Conservation (phyloP, 2,888 invertebrate species). For the Lycaena phlaeas region DNA sequence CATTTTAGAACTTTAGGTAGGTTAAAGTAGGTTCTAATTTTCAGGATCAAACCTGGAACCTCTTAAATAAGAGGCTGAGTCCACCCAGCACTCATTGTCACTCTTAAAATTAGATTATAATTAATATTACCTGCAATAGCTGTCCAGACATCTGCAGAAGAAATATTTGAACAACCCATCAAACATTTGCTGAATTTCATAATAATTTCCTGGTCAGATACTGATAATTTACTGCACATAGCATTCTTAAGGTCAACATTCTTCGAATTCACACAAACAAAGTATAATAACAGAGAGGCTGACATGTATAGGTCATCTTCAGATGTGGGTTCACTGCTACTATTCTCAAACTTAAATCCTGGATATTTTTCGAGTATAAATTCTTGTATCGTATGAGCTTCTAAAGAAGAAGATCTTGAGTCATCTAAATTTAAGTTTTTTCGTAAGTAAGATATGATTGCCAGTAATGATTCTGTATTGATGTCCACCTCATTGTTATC, state of each 20-base stretch:
- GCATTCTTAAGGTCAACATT: slow-evolving; percentile 66
- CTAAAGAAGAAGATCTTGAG: slow-evolving; percentile 51
- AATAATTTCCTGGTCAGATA: slow-evolving; percentile 68
- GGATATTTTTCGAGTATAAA: slow-evolving; percentile 65
- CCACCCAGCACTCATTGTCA: no score
- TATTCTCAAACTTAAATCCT: slow-evolving; percentile 53
- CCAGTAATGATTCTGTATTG: slow-evolving; percentile 38
- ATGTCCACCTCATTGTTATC: slow-evolving; percentile 30
- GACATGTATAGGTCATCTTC: slow-evolving; percentile 50
- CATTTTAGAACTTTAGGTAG: no score
- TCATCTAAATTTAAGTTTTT: slow-evolving; percentile 53
- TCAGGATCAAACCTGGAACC: no score
- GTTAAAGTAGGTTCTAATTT: no score
- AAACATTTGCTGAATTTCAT: slow-evolving; percentile 66
- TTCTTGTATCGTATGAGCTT: slow-evolving; percentile 48
- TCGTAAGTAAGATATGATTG: slow-evolving; percentile 49
- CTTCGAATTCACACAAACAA: slow-evolving; percentile 67
- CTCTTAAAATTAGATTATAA: no score
- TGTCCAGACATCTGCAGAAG: slow-evolving; percentile 47
- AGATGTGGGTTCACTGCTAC: slow-evolving; percentile 31
- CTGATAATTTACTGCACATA: slow-evolving; percentile 66
- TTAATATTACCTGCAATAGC: slow-evolving; percentile 45
- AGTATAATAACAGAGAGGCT: slow-evolving; percentile 65
- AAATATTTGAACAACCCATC: slow-evolving; percentile 55
- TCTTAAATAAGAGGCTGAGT: no score